A percentile compares a stretch with the other conserved stretches of the same genome.
phyloP scores from a whole-genome alignment of 2,888 invertebrate genomes.

The Rugalucina vietnamica region DNA sequence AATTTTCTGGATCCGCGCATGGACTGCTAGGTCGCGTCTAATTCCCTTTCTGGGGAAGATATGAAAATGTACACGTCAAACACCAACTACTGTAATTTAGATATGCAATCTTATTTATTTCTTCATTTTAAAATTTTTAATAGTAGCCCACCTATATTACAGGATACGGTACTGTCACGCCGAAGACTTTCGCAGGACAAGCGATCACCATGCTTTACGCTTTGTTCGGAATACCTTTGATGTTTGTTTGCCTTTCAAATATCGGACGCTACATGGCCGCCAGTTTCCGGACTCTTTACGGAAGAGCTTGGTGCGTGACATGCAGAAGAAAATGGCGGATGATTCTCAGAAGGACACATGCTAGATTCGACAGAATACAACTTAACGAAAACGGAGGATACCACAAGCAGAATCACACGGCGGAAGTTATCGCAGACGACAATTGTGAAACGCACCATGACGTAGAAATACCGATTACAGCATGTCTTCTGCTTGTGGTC shows the following conservation, averaged over 20 bases:
- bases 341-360: background rate
- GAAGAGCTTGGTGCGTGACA: conserved; percentile 51
- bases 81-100: too few relatives aligned
- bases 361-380: background rate
- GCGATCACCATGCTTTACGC: conserved; percentile 78
- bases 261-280: conserved; percentile 97
- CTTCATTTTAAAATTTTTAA: too few relatives aligned
- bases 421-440: background rate
- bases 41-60: too few relatives aligned
- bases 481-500: conserved; percentile 95
- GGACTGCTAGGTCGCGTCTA: too few relatives aligned
- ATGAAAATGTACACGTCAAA: too few relatives aligned
- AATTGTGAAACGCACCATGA: conserved; percentile 19
- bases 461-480: conserved; percentile 91
- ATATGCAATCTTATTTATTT: too few relatives aligned
- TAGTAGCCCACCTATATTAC: too few relatives aligned
- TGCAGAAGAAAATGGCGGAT: conserved; percentile 26
- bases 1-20: too few relatives aligned
- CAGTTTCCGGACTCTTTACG: conserved; percentile 92
- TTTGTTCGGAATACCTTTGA: conserved; percentile 79
- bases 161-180: conserved; percentile 79
- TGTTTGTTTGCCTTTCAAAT: conserved; percentile 94
- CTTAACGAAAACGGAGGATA: background rate
- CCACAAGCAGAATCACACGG: background rate
- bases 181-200: conserved; percentile 74